Base-by-base conservation (phyloP, 2,888 invertebrate species). In the Acrobasis suavella region DNA sequence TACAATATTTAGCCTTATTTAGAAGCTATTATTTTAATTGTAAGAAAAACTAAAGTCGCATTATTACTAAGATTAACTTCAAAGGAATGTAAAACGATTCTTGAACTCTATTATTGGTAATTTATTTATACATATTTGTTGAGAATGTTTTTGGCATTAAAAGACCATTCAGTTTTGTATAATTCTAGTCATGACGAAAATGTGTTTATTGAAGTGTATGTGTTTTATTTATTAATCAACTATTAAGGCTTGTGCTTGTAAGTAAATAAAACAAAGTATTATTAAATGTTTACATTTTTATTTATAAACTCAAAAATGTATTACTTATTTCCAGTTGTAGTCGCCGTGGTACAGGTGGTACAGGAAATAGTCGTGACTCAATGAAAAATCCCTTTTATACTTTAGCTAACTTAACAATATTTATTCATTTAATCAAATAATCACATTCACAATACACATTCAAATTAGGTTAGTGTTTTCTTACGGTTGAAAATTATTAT, bases 141-240 rank as follows among this genome's bases (percentile, higher is more conserved):
- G 32, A 32, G 5, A 22, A 22, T 46, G 14, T 51, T 17, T 52
- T 60, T 51, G 39, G 58, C 51, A 60, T 52, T 32, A 17, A 49
- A 42, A 55, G 46, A 59, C 50, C 15, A 50, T 16, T 32, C 32
- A 32, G 0, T 32, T 6, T 62, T 55, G 51, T 42, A 62, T 62
- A 64, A 14, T 64, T 65, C 67, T 67, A 67, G 67, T 67, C 65
- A 66, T 64, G 50, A 60, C 38, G 38, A 37, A 54, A 54, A 52
- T 15, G n/a, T 54, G 54, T 38, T 39, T 51, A 39, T 39, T 32
- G 5, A 52, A 51, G n/a, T 60, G 60, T 52, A 38, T 55, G 37
- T 52, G n/a, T 50, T 17, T 50, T 1, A n/a, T 15, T 15, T 50
- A 17, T 16, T 49, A 50, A 50, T 22, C 50, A 50, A 50, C 12